Evolutionary conservation across 2,888 invertebrate genomes (phyloP), one percentile per base, ranked within the genome.

Genomic region (Thymelicus lineola): DNA sequence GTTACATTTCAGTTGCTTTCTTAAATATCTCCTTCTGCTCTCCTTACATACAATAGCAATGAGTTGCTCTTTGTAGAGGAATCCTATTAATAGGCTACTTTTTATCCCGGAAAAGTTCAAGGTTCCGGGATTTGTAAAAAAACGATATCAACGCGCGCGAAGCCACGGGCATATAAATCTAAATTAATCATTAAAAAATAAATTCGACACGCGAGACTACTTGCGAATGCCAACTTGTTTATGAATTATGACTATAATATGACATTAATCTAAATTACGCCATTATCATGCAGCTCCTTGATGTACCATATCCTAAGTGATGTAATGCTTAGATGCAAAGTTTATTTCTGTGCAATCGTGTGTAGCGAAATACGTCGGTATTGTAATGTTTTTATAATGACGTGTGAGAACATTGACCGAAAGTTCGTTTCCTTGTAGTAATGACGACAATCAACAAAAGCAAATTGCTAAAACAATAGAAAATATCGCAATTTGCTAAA

Each of bases 311-410:
- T 7, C 55, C 12, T 28, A 28, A 48, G 35, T 12, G 48, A 62
- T 28, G 17, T 35, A 14, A 59, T 59, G 42, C 20, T 38, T 66
- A 53, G 59, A 45, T 20, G 46, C 48, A 57, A 53, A 61, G 57
- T 53, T 53, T 63, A 59, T 71, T 69, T 71, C 70, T 58, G 65
- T 55, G 48, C 68, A 71, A 71, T 72, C 77, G 73, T 72, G 73
- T 80, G 79, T 85, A 80, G 83, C 86, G 80, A 83, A 84, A 81
- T 80, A 81, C 84, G 84, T 86, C 81, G 79, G 82, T 87, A n/a
- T n/a, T n/a, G n/a, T n/a, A 86, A 87, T 86, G 83, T 83, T 80
- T 77, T 80, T 81, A 75, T 87, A 84, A 87, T 83, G 80, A 79
- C 72, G 28, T 70, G 59, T 58, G 69, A 48, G 63, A 70, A 61